These are phyloP conservation scores for Apantesis nais DNA, from an alignment of 2,888 invertebrate species.

Conservation along the genomic window DNA sequence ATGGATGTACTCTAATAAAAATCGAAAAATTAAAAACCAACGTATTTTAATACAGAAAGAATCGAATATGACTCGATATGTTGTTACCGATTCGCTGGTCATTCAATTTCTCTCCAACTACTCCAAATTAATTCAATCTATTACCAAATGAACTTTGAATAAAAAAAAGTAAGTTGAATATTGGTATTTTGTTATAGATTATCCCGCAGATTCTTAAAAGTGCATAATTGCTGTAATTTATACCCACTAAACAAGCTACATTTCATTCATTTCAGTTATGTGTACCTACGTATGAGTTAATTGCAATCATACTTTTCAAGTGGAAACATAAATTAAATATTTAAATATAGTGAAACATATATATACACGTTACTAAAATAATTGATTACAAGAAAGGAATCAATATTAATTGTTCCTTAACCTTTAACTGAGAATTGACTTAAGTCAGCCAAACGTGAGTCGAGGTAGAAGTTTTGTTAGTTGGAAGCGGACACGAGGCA, in stretches of 20 bases:
- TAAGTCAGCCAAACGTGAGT: not conserved
- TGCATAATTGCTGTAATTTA: not conserved
- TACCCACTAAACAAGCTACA: not conserved
- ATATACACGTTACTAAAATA: not conserved
- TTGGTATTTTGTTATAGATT: not conserved
- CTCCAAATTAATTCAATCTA: not conserved
- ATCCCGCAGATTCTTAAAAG: not conserved
- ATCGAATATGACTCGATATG: not conserved
- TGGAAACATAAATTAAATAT: not conserved
- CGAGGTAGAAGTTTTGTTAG: not conserved
- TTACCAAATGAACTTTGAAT: not conserved
- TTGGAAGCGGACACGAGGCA: slow-evolving; percentile 11
- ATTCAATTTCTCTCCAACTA: not conserved
- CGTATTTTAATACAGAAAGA: too few relatives aligned
- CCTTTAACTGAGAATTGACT: not conserved
- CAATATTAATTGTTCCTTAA: not conserved
- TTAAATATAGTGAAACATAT: not conserved
- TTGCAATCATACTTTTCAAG: not conserved
- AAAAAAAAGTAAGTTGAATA: not conserved
- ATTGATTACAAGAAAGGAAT: not conserved
- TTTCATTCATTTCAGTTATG: not conserved
- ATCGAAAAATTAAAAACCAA: too few relatives aligned
- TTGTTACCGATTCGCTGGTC: not conserved
- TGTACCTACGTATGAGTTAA: not conserved
- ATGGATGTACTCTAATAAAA: too few relatives aligned